Conservation (phyloP, 30 jellyfish, hydroid and myxozoan species). For the Turritopsis dohrnii region DNA sequence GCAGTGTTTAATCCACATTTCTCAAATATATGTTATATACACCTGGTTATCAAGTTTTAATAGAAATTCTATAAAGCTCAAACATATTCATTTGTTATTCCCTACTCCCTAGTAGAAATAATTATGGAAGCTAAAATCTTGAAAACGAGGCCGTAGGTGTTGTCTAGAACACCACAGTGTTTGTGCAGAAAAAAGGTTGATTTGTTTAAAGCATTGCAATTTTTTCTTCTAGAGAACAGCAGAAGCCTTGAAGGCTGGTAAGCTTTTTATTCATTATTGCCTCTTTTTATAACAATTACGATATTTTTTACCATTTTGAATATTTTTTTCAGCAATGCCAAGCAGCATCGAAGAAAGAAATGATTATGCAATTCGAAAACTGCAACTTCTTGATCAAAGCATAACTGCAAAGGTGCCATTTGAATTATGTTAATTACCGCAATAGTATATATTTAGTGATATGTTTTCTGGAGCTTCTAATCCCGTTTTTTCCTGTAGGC, state of each 20-base stretch:
- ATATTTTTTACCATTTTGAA: not conserved
- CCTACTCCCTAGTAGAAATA: too few relatives aligned
- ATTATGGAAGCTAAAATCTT: too few relatives aligned
- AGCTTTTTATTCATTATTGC: not conserved
- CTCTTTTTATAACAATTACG: not conserved
- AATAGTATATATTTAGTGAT: not conserved
- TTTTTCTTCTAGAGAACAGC: constrained; percentile 37
- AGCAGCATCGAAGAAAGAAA: constrained; percentile 89
- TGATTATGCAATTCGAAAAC: constrained; percentile 72
- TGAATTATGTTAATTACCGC: not conserved
- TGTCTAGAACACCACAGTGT: too few relatives aligned
- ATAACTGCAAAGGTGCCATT: constrained; percentile 78
- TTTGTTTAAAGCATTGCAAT: not conserved
- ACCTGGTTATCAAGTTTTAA: too few relatives aligned
- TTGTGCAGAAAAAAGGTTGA: too few relatives aligned
- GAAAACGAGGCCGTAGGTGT: too few relatives aligned
- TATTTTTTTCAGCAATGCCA: constrained; percentile 57
- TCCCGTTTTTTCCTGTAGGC: constrained; percentile 31
- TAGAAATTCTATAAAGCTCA: too few relatives aligned
- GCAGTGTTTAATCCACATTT: not conserved
- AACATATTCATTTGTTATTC: too few relatives aligned
- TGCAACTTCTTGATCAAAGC: constrained; percentile 65
- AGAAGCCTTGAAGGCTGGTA: constrained; percentile 39
- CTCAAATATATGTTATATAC: too few relatives aligned
- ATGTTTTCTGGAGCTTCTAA: not conserved